Percentiles rank a stretch among this genome's conserved stretches.
phyloP scores from a whole-genome alignment of 1,140 invertebrate species.

The Hyles euphorbiae region DNA sequence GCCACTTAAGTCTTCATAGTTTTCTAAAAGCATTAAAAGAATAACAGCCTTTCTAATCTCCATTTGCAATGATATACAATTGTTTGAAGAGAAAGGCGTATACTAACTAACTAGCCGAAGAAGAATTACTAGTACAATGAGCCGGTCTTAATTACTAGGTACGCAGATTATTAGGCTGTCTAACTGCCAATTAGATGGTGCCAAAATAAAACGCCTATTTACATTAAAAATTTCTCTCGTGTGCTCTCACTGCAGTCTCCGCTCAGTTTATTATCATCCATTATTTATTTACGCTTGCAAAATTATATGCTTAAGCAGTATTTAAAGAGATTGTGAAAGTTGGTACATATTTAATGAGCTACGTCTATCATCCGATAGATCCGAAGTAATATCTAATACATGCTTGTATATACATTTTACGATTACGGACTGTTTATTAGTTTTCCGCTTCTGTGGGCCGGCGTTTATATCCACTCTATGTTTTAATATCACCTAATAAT shows the following conservation, averaged over 20 bases:
- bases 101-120: constrained; percentile 20
- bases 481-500: too few species aligned
- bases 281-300: constrained; percentile 2
- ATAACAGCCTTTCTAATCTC: constrained; percentile 28
- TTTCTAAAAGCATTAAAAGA: constrained; percentile 15
- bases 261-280: neutral
- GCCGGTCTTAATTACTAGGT: constrained; percentile 25
- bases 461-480: too few species aligned
- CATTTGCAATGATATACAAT: constrained; percentile 16
- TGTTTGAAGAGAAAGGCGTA: constrained; percentile 48
- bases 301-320: neutral
- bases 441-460: too few species aligned
- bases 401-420: too few species aligned
- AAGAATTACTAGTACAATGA: constrained; percentile 19
- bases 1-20: constrained; percentile 1
- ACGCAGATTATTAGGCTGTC: constrained; percentile 23
- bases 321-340: constrained; percentile 5
- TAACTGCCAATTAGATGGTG: constrained; percentile 23
- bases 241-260: neutral
- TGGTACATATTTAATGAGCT: neutral
- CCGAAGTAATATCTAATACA: too few species aligned
- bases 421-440: too few species aligned
- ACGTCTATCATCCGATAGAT: too few species aligned
- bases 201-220: constrained; percentile 8
- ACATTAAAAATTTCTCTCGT: neutral